Base-by-base conservation (phyloP, 2,113 vertebrate genomes). In the Phalacrocorax pelagicus region DNA sequence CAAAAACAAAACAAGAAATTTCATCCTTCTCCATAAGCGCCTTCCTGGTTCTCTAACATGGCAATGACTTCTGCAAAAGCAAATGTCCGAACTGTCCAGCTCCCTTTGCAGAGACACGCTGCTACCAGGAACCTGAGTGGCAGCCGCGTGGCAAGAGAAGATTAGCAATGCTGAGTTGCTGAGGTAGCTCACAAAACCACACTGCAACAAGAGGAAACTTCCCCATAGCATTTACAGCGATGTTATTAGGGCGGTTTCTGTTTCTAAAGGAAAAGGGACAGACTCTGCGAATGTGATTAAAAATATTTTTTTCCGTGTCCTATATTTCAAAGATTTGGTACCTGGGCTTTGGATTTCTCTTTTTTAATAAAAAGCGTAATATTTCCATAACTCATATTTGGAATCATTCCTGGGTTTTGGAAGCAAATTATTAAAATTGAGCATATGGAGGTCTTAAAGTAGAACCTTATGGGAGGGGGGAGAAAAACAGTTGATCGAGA, bases 381-480 rank as follows among this genome's bases (percentile, higher is more conserved):
- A 97, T 98, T 98, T 98, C 97, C 95, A 93, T 97, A 98, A 97
- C 85, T 97, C 89, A 84, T 73, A 93, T 98, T 98, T 98, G 97
- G 97, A 98, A 96, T 95, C 77, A 84, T 98, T 98, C 97, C 98
- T 98, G 91, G 97, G 63, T 97, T 98, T 97, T 93, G 49, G 86
- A 98, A 98, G 81, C 81, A 97, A 96, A 98, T 98, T 98, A 98
- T 98, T 98, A 98, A 98, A 98, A 96, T 83, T 97, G 97, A 98
- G 95, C 98, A 98, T 98, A 98, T 98, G 98, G 98, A 98, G 96
- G 96, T 97, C 97, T 98, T 98, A 98, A 98, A 98, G 98, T 98
- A 98, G 97, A 98, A 98, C 92, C 96, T 98, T 97, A 96, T 97
- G 97, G 94, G 90, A 91, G 93, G 71, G 86, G 34, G 22, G 40